Evolutionary conservation across 64 coral and sea anemone species (phyloP).

Genomic region (Montipora efflorescens): DNA sequence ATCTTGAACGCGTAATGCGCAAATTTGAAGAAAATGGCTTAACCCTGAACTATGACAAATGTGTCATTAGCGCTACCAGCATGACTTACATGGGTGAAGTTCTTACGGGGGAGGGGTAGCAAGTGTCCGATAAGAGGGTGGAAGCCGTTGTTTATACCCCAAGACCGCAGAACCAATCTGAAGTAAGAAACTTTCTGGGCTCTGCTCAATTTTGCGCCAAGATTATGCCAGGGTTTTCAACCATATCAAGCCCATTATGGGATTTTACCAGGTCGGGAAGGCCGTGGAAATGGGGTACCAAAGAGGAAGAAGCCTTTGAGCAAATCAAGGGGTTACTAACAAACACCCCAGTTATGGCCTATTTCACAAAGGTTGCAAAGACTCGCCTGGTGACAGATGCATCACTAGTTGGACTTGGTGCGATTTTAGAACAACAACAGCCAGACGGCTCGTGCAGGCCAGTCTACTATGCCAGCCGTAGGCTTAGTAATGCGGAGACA

Average conservation of each 20-base stretch:
- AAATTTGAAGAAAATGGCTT: not conserved
- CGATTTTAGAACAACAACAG: constrained; percentile 25
- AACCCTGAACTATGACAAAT: constrained; percentile 17
- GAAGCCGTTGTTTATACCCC: constrained; percentile 23
- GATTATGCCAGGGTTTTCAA: constrained; percentile 53
- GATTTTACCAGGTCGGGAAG: not conserved
- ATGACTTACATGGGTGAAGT: constrained; percentile 55
- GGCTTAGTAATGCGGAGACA: constrained; percentile 14
- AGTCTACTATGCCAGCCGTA: not conserved
- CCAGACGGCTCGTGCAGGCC: no score
- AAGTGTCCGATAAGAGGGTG: constrained; percentile 52
- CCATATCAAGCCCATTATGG: constrained; percentile 8
- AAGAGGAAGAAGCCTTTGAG: constrained; percentile 13
- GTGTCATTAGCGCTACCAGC: not conserved
- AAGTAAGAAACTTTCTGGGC: constrained; percentile 56
- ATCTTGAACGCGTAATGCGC: not conserved
- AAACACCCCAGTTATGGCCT: constrained; percentile 41
- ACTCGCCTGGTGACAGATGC: constrained; percentile 32
- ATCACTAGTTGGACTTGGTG: not conserved
- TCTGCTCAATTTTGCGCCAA: constrained; percentile 67
- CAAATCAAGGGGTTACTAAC: not conserved
- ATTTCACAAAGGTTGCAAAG: constrained; percentile 38
- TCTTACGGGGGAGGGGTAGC: constrained; percentile 19
- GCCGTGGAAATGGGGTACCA: constrained; percentile 9
- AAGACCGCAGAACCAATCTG: not conserved